A percentile compares a stretch with the other conserved stretches of the same genome.
These are phyloP conservation scores for Oreonectes daqikongensis DNA, from an alignment of 2,797 vertebrate genomes.

Conservation along the genomic window DNA sequence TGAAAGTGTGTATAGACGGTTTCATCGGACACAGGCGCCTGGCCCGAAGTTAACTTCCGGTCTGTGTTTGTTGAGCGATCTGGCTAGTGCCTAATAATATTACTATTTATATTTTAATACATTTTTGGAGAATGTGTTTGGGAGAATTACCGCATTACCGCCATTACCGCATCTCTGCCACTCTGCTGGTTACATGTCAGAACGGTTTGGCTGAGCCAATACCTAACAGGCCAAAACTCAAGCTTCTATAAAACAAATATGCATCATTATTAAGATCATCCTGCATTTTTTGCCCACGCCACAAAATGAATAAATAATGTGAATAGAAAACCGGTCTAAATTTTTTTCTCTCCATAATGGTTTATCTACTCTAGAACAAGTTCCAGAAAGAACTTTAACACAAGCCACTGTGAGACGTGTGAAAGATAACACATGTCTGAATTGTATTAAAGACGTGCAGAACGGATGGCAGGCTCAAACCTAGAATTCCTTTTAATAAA, in stretches of 20 bases:
- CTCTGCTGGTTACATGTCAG: neutral
- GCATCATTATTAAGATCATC: neutral
- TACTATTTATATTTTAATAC: too few relatives aligned
- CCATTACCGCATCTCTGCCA: neutral
- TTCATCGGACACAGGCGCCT: too few relatives aligned
- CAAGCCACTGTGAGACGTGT: neutral
- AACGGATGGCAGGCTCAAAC: slow-evolving; percentile 12
- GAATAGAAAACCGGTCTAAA: slow-evolving; percentile 14
- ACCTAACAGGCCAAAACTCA: neutral
- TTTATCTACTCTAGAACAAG: neutral
- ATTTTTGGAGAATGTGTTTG: slow-evolving; percentile 8
- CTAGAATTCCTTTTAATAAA: slow-evolving; percentile 32
- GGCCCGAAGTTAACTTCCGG: too few relatives aligned
- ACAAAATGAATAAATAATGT: slow-evolving; percentile 13
- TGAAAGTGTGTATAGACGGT: too few relatives aligned
- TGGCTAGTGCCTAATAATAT: too few relatives aligned
- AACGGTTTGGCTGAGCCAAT: neutral
- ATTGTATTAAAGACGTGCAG: slow-evolving; percentile 9
- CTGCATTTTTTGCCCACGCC: neutral
- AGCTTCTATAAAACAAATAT: neutral
- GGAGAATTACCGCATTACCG: too few relatives aligned
- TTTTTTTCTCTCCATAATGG: slow-evolving; percentile 13
- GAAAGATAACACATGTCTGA: neutral
- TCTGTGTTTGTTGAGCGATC: too few relatives aligned
- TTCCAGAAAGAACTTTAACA: neutral